Evolutionary conservation across 1,140 invertebrate genomes (phyloP).

Genomic region (Manduca sexta): DNA sequence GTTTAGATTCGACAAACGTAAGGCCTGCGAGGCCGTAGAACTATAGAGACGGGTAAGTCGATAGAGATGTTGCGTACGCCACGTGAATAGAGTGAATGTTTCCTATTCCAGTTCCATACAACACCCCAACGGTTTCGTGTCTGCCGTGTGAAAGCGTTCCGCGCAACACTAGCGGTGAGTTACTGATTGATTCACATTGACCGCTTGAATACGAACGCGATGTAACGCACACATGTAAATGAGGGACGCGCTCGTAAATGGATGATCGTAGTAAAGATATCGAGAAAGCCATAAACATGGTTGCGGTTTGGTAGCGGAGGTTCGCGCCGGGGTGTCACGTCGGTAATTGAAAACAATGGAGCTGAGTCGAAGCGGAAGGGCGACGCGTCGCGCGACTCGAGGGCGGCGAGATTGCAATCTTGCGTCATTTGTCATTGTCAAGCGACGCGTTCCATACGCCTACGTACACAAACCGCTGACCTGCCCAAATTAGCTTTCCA

Average conservation of each 20-base stretch:
- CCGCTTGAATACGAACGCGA: conserved; percentile 18
- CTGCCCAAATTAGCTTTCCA: conserved; percentile 52
- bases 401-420: conserved; percentile 65
- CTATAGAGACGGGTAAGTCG: neutral
- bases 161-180: conserved; percentile 35
- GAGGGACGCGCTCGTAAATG: conserved; percentile 49
- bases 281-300: conserved; percentile 57
- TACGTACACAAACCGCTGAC: conserved; percentile 38
- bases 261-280: conserved; percentile 61
- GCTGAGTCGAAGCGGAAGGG: conserved; percentile 53
- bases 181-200: conserved; percentile 47
- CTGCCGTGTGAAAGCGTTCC: conserved; percentile 42
- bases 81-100: conserved; percentile 48
- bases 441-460: conserved; percentile 38
- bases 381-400: conserved; percentile 29
- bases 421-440: conserved; percentile 69
- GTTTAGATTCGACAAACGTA: neutral
- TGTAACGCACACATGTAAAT: conserved; percentile 40
- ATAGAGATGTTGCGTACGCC: conserved; percentile 3
- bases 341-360: conserved; percentile 72
- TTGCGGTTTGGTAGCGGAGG: conserved; percentile 52
- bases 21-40: neutral
- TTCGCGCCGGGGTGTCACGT: conserved; percentile 59
- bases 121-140: conserved; percentile 43
- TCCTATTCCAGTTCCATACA: conserved; percentile 46